phyloP scores from a whole-genome alignment of 2,113 vertebrate species.

The Gambusia holbrooki region DNA sequence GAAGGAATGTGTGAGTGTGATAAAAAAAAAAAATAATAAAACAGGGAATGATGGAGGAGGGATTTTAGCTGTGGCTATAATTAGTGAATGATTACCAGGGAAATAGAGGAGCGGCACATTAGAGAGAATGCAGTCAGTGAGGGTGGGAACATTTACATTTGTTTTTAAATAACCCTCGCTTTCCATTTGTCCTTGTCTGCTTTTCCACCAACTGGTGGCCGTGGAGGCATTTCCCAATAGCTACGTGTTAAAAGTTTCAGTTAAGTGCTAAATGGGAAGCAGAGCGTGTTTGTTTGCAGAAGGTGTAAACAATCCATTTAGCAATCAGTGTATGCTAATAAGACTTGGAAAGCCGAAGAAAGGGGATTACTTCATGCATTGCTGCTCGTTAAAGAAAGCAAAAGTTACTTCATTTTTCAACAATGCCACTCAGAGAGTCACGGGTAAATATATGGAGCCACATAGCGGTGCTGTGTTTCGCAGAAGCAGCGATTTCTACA shows the following conservation, averaged over 20 bases:
- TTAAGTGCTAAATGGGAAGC: slow-evolving; percentile 34
- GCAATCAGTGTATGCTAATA: slow-evolving; percentile 48
- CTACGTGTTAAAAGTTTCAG: slow-evolving; percentile 24
- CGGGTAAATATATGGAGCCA: slow-evolving; percentile 30
- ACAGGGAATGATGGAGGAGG: neutral
- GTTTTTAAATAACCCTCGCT: slow-evolving; percentile 22
- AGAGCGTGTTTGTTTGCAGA: slow-evolving; percentile 40
- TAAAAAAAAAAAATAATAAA: neutral
- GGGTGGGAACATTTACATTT: slow-evolving; percentile 28
- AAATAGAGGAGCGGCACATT: neutral
- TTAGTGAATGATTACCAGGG: slow-evolving; percentile 9
- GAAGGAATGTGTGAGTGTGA: neutral
- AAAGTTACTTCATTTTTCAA: slow-evolving; percentile 56
- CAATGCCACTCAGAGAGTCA: slow-evolving; percentile 47
- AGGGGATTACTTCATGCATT: slow-evolving; percentile 28
- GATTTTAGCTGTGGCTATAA: slow-evolving; percentile 7
- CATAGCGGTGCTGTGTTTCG: slow-evolving; percentile 33
- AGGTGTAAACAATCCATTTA: slow-evolving; percentile 50
- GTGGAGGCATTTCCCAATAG: slow-evolving; percentile 22
- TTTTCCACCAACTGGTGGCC: slow-evolving; percentile 5
- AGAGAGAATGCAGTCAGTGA: slow-evolving; percentile 6
- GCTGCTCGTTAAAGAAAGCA: slow-evolving; percentile 44
- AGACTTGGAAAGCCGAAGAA: slow-evolving; percentile 20
- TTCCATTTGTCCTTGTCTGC: slow-evolving; percentile 11
- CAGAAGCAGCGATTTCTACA: slow-evolving; percentile 9